These are phyloP conservation scores for Mimachlamys varia DNA, from an alignment of 2,888 invertebrate genomes.

Conservation along the genomic window DNA sequence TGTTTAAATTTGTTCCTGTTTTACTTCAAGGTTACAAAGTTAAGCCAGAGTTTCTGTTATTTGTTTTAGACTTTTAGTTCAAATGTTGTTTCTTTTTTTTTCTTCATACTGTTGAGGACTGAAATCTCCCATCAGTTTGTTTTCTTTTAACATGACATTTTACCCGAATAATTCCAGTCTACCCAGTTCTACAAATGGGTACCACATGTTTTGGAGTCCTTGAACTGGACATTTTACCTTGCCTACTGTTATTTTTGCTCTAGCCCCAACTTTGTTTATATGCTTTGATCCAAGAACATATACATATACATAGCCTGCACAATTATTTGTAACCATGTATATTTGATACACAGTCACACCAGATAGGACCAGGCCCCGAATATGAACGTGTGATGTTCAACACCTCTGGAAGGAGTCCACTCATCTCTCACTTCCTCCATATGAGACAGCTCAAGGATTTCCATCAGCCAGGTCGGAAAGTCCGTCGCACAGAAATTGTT, in stretches of 20 bases:
- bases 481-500: slow-evolving; percentile 75
- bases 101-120: background rate
- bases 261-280: slow-evolving; percentile 74
- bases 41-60: background rate
- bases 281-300: background rate
- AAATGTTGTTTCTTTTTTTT: background rate
- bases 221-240: background rate
- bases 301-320: no score
- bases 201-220: background rate
- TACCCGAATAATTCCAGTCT: background rate
- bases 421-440: slow-evolving; percentile 79
- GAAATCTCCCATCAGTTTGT: background rate
- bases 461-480: slow-evolving; percentile 72
- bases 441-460: slow-evolving; percentile 73
- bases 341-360: slow-evolving; percentile 73
- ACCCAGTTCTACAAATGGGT: background rate
- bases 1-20: background rate
- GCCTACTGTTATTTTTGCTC: slow-evolving; percentile 55
- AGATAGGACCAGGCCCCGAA: slow-evolving; percentile 77
- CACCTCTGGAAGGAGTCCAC: slow-evolving; percentile 78
- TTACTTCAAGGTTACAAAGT: background rate
- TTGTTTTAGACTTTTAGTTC: background rate
- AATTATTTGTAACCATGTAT: slow-evolving; percentile 63
- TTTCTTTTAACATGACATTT: background rate
- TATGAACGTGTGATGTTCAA: slow-evolving; percentile 78